Conservation (phyloP, 2,113 vertebrate species). For the Pituophis catenifer region DNA sequence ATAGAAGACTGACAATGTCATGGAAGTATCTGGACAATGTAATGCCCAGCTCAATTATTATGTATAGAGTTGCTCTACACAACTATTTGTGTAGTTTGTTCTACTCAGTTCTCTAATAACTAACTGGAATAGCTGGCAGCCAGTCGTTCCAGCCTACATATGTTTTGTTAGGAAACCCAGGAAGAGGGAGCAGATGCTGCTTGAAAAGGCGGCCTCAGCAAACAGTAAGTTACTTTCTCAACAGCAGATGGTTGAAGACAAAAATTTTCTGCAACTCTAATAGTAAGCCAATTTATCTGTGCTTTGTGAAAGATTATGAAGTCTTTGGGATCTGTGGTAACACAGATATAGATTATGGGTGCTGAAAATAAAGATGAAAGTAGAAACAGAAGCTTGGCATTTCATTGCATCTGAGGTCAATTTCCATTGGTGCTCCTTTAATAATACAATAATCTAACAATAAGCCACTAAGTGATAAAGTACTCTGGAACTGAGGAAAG, state of each 20-base stretch:
- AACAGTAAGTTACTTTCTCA: not conserved
- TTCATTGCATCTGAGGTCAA: not conserved
- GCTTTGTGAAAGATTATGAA: not conserved
- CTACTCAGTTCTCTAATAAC: constrained; percentile 7
- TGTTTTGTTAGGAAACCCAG: constrained; percentile 10
- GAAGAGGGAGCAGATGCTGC: constrained; percentile 11
- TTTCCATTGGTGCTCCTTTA: not conserved
- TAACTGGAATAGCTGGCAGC: not conserved
- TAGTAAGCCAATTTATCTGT: not conserved
- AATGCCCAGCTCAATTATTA: not conserved
- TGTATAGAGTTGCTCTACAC: not conserved
- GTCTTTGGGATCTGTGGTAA: constrained; percentile 33
- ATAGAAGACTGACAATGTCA: not conserved
- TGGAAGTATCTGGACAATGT: not conserved
- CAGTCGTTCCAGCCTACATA: constrained; percentile 12
- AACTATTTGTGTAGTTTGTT: not conserved
- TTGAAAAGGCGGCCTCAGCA: not conserved
- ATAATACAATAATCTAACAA: not conserved
- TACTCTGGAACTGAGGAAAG: not conserved
- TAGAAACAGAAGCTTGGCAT: not conserved
- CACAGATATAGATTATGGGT: constrained; percentile 41
- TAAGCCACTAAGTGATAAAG: not conserved
- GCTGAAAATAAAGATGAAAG: not conserved
- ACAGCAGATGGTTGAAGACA: constrained; percentile 15
- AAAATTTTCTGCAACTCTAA: constrained; percentile 10